phyloP scores from a whole-genome alignment of 2,888 invertebrate genomes.

The Hetaerina titia region DNA sequence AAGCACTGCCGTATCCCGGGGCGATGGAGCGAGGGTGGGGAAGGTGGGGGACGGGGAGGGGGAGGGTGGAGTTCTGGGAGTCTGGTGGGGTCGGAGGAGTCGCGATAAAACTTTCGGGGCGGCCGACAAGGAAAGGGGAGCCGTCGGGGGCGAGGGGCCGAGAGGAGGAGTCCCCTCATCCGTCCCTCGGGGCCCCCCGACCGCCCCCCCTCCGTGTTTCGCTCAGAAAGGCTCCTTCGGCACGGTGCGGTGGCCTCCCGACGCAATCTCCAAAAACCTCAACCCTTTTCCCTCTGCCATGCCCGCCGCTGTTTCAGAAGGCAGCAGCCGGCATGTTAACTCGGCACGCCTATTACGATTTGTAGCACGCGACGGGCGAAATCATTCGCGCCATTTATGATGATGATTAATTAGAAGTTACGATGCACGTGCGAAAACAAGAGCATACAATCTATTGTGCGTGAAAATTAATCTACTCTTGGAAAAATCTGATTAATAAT shows the following conservation, averaged over 20 bases:
- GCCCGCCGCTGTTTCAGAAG: background rate
- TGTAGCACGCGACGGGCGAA: too few relatives aligned
- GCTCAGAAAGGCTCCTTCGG: background rate
- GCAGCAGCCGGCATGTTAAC: background rate
- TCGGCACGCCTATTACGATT: background rate
- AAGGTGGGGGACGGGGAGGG: background rate
- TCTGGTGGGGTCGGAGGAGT: background rate
- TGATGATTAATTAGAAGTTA: too few relatives aligned
- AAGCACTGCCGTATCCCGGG: background rate
- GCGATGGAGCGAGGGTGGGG: background rate
- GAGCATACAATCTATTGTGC: too few relatives aligned
- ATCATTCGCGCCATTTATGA: too few relatives aligned
- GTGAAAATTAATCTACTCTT: too few relatives aligned
- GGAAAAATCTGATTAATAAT: too few relatives aligned
- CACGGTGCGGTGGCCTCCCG: background rate
- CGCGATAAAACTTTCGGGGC: background rate
- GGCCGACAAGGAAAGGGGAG: background rate
- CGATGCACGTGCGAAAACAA: too few relatives aligned
- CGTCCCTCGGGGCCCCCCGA: background rate
- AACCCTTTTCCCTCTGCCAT: background rate
- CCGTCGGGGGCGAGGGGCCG: background rate
- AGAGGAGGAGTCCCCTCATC: background rate
- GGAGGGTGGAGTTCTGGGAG: background rate
- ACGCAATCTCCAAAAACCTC: background rate
- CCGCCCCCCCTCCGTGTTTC: background rate